Evolutionary conservation across 2,888 invertebrate species (phyloP).

Genomic region (Dioctria linearis): DNA sequence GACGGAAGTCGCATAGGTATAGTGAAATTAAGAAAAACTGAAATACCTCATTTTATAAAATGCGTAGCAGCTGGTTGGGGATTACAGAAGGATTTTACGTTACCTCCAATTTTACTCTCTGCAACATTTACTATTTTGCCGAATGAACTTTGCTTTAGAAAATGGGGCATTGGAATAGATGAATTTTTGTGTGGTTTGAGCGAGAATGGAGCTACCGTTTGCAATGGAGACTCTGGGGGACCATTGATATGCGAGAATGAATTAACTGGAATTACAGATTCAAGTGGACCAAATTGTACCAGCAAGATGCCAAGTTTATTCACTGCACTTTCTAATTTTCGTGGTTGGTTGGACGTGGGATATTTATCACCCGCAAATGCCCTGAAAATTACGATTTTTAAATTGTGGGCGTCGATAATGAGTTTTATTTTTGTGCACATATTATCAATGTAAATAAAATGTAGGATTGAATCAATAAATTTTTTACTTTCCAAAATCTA

Average conservation of each 20-base stretch:
- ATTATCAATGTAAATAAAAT: not conserved
- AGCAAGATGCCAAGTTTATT: slow-evolving; percentile 47
- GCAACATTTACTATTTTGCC: slow-evolving; percentile 35
- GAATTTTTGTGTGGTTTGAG: slow-evolving; percentile 52
- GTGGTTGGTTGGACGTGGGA: slow-evolving; percentile 35
- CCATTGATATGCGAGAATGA: slow-evolving; percentile 53
- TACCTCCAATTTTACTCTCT: slow-evolving; percentile 4
- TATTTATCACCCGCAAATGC: not conserved
- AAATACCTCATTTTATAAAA: not conserved
- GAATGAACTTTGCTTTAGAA: not conserved
- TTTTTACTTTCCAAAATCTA: not conserved
- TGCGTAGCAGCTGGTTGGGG: slow-evolving; percentile 55
- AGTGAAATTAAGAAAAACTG: not conserved
- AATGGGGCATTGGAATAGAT: slow-evolving; percentile 1
- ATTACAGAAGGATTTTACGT: not conserved
- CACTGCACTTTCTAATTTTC: slow-evolving; percentile 32
- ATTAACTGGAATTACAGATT: slow-evolving; percentile 53
- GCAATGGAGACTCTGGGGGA: slow-evolving; percentile 55
- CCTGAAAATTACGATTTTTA: not conserved
- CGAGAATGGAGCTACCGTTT: slow-evolving; percentile 17
- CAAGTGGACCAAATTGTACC: slow-evolving; percentile 54
- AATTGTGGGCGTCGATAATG: not conserved
- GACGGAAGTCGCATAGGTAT: slow-evolving; percentile 42
- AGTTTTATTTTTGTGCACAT: slow-evolving; percentile 24
- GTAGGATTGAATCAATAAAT: not conserved